Conservation (phyloP, 2,888 invertebrate genomes). For the Anarsia innoxiella region DNA sequence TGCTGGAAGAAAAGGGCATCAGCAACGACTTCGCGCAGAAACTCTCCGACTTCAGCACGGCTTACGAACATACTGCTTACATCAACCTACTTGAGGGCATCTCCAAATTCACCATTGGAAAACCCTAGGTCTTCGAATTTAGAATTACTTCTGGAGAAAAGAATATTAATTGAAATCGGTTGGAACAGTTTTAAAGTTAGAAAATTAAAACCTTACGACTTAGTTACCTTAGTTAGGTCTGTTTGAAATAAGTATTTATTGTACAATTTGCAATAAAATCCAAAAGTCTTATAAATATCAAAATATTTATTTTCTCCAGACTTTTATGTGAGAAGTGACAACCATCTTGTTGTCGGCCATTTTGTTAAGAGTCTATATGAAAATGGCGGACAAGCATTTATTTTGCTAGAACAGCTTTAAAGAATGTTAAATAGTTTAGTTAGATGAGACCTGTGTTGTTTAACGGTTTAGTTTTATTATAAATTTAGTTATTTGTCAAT, state of each 20-base stretch:
- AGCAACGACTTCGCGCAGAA: slow-evolving; percentile 95
- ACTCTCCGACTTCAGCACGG: slow-evolving; percentile 90
- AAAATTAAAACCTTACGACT: too few relatives aligned
- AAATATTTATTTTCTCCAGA: too few relatives aligned
- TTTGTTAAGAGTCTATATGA: not conserved
- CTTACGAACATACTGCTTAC: slow-evolving; percentile 94
- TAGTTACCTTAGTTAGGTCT: too few relatives aligned
- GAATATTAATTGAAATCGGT: too few relatives aligned
- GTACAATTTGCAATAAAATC: too few relatives aligned
- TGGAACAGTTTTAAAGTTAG: too few relatives aligned
- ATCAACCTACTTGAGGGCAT: slow-evolving; percentile 90
- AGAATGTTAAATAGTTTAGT: slow-evolving; percentile 43
- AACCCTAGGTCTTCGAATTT: too few relatives aligned
- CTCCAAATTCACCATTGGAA: slow-evolving; percentile 87
- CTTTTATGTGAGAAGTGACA: too few relatives aligned
- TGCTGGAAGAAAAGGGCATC: slow-evolving; percentile 96
- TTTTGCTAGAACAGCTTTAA: slow-evolving; percentile 54
- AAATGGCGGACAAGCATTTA: slow-evolving; percentile 3
- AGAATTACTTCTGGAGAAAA: not conserved
- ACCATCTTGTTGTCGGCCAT: not conserved
- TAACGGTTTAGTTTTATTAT: slow-evolving; percentile 31
- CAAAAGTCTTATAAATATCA: too few relatives aligned
- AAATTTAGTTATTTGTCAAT: slow-evolving; percentile 43
- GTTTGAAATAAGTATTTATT: too few relatives aligned
- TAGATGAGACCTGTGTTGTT: slow-evolving; percentile 26